Conservation (phyloP, 1,140 invertebrate species). For the Mizuhopecten yessoensis region DNA sequence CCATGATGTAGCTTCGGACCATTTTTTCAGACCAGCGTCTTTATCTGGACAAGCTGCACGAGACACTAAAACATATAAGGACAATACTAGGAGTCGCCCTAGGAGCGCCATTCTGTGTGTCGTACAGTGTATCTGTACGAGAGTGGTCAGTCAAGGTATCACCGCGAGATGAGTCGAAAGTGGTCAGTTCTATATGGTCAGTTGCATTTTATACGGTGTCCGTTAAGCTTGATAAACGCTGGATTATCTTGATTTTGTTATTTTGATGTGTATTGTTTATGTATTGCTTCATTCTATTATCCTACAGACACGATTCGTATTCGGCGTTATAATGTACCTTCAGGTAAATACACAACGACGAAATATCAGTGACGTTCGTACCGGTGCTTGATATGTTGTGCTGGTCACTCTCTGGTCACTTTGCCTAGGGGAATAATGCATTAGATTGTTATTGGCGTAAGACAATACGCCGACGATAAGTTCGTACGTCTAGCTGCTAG, state of each 20-base stretch:
- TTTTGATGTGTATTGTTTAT: too few species aligned
- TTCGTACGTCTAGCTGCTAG: neutral
- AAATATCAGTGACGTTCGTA: neutral
- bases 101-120: neutral
- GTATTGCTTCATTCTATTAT: neutral
- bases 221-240: neutral
- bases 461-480: neutral
- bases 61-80: neutral
- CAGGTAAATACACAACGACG: neutral
- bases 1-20: slow-evolving; percentile 40
- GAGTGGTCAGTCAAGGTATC: neutral
- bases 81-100: neutral
- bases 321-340: neutral
- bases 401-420: slow-evolving; percentile 3
- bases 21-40: slow-evolving; percentile 21
- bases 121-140: neutral
- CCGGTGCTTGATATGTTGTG: neutral
- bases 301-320: neutral
- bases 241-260: neutral
- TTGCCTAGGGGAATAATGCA: neutral
- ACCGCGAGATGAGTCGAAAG: neutral
- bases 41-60: slow-evolving; percentile 31
- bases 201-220: neutral
- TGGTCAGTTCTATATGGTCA: neutral
- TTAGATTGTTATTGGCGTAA: neutral